Base-by-base conservation (phyloP, 53 echinoderm and acorn worm genomes). In the Echinometra lucunter region DNA sequence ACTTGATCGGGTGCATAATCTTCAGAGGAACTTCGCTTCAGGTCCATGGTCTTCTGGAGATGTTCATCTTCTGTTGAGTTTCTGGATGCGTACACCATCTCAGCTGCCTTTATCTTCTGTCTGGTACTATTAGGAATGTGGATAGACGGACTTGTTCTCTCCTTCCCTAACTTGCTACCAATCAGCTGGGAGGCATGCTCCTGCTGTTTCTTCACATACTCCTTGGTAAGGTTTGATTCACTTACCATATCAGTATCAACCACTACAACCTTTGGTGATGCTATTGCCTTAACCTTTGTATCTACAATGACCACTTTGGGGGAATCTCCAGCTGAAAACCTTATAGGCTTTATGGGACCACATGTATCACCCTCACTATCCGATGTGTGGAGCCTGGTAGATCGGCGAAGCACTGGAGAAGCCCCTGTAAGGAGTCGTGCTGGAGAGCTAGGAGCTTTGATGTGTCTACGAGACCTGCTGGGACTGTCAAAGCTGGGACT, bases 371-470 rank as follows among this genome's bases (percentile, higher is more conserved):
- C 17, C 57, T 55, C 32, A 53, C 78, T 53, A 44, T 92, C 80
- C 15, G 78, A 49, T 37, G 57, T 55, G 56, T 49, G 58, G 13
- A 45, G 10, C 44, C 67, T 94, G 23, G n/a, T 21, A 57, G 95
- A 80, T 40, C 30, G 58, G 81, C 89, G 10, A n/a, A 78, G 69
- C 12, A 42, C 27, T 25, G 82, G 63, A 8, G 69, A 91, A 25
- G 94, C 38, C 19, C 94, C 94, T 40, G 95, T 89, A 82, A 98
- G 80, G 66, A 97, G 95, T 38, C 85, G 92, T 4, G 96, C 98
- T 4, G 98, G 98, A 5, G 98, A 97, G 78, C 98, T 98, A 35
- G 96, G 97, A 21, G 93, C 74, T 74, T 96, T 98, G 44, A 89
- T 94, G 67, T 97, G 96, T 66, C 88, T 87, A 30, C 90, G 95